Percentiles rank a stretch among this genome's conserved stretches.
phyloP scores from a whole-genome alignment of 1,140 invertebrate species.

The Temnothorax curvispinosus region DNA sequence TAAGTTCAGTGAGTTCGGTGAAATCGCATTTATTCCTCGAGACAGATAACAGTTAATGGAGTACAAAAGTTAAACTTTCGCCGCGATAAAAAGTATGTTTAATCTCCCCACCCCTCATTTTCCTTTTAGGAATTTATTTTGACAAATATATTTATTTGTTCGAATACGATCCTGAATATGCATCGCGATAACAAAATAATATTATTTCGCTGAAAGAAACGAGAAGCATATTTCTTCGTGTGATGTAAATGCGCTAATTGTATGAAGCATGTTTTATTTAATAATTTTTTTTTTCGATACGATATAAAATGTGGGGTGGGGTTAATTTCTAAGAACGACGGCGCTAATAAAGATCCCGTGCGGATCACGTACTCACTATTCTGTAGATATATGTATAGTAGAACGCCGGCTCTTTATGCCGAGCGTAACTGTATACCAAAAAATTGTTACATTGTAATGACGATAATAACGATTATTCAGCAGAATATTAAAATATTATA shows the following conservation, averaged over 20 bases:
- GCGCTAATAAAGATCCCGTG: conserved; percentile 67
- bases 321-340: conserved; percentile 30
- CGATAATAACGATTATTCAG: conserved; percentile 77
- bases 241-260: neutral
- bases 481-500: conserved; percentile 68
- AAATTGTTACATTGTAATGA: conserved; percentile 82
- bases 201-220: neutral
- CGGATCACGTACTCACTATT: conserved; percentile 79
- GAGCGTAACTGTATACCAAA: conserved; percentile 82
- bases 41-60: conserved; percentile 30
- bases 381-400: conserved; percentile 86
- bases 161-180: conserved; percentile 4
- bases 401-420: conserved; percentile 76
- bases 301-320: conserved; percentile 15
- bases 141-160: neutral
- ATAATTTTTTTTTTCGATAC: neutral
- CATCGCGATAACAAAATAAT: neutral
- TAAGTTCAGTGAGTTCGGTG: neutral
- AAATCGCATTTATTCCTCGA: neutral
- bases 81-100: conserved; percentile 18
- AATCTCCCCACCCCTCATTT: neutral
- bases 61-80: conserved; percentile 47
- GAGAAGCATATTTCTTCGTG: neutral
- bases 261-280: conserved; percentile 1
- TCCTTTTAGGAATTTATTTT: neutral